Conservation (phyloP, 2,113 vertebrate species). For the Marmota flaviventris region DNA sequence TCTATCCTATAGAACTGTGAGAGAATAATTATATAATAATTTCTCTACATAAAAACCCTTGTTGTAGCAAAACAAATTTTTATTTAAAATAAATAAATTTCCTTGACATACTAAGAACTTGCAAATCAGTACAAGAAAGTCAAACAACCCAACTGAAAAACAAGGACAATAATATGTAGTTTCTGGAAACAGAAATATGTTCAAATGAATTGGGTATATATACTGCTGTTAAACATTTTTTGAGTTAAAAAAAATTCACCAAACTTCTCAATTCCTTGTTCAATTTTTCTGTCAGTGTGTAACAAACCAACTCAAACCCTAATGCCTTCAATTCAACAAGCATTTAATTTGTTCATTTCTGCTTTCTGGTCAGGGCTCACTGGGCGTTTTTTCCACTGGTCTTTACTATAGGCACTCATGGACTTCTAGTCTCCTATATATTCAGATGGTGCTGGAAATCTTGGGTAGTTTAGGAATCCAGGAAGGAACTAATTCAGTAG, state of each 20-base stretch:
- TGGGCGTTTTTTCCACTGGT: background rate
- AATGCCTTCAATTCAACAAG: background rate
- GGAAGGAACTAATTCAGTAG: background rate
- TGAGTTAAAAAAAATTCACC: background rate
- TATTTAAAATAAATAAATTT: background rate
- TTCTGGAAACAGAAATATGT: background rate
- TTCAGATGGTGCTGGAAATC: background rate
- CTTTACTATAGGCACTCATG: background rate
- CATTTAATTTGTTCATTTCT: background rate
- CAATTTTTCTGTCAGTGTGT: background rate
- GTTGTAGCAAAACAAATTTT: background rate
- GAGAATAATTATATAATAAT: background rate
- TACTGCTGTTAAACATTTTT: background rate
- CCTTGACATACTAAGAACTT: background rate
- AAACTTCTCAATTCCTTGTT: background rate
- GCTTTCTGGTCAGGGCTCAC: background rate
- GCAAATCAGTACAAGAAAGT: background rate
- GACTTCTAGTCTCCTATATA: background rate
- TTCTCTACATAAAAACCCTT: background rate
- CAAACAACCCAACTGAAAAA: background rate
- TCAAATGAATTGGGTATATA: background rate
- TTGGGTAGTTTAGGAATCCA: background rate
- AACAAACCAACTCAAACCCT: background rate
- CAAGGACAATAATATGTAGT: background rate
- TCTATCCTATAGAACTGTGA: background rate